Base-by-base conservation (phyloP, 2,888 invertebrate genomes). In the Polyommatus icarus region DNA sequence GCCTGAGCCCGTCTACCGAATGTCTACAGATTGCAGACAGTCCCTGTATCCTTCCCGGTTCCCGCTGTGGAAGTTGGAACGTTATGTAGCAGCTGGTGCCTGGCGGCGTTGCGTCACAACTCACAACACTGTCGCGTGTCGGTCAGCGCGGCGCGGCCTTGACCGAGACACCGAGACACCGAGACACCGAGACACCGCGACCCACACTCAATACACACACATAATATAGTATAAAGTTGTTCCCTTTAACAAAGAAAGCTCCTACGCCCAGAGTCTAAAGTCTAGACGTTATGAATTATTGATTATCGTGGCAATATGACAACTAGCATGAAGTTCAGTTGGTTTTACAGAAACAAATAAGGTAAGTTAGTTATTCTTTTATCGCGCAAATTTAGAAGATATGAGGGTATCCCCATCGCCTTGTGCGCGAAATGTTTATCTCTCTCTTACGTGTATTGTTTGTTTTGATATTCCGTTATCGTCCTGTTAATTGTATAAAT, bases 81-180 rank as follows among this genome's bases (percentile, higher is more conserved):
- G 20, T 67, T 67, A 29, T 67, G 1, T 29, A 15, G 24, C 67
- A 29, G 67, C 20, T 24, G 61, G 20, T 12, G 29, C 29, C 20
- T 24, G 61, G 20, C 5, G 29, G 29, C 29, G 24, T 24, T 24
- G 24, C 24, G 29, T 1, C 24, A 24, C 24, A 24, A 24, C 29
- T 67, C 67, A 67, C 67, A 59, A 18, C 15, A 20, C 12, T 24
- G 20, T 24, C 29, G 29, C 67, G 12, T 50, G 67, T 6, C 67
- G 29, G 67, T 3, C 61, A 67, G 15, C 67, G 67, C 67, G 67
- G 15, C 29, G 67, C 67, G 29, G 12, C 67, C 67, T 67, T 67
- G 67, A 67, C 67, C 67, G 67, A 67, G 67, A 67, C 67, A 29
- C 29, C 29, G 5, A 15, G 29, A 67, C 67, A n/a, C n/a, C n/a